Percentiles rank a stretch among this genome's conserved stretches.
These are phyloP conservation scores for Disparrhopalites patrizii DNA, from an alignment of 2,888 invertebrate genomes.

Conservation along the genomic window DNA sequence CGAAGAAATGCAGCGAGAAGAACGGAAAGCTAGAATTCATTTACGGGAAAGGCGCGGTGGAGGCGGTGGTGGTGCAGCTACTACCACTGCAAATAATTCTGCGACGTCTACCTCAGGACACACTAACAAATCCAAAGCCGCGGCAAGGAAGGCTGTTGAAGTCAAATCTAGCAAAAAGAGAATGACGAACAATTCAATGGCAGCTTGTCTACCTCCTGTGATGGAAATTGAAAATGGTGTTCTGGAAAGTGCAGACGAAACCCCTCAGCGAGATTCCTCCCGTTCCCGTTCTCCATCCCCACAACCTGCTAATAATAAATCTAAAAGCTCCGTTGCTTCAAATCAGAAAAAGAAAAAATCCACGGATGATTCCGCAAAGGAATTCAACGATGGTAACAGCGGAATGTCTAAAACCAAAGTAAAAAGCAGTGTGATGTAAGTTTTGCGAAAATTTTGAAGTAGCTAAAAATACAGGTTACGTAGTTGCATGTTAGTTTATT, in stretches of 20 bases:
- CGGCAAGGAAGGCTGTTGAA: conserved; percentile 49
- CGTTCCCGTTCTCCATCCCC: conserved; percentile 28
- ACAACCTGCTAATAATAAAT: conserved; percentile 27
- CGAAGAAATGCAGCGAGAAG: conserved; percentile 45
- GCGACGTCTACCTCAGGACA: conserved; percentile 52
- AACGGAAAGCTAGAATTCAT: conserved; percentile 42
- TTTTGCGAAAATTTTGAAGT: conserved; percentile 7
- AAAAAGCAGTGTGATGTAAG: conserved; percentile 48
- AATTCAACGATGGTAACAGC: conserved; percentile 17
- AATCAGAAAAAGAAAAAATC: conserved; percentile 26
- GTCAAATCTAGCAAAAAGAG: conserved; percentile 55
- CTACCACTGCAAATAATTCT: conserved; percentile 5
- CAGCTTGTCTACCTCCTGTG: conserved; percentile 39
- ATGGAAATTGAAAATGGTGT: conserved; percentile 54
- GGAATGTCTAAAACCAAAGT: conserved; percentile 48
- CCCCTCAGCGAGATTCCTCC: conserved; percentile 23
- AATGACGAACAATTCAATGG: conserved; percentile 47
- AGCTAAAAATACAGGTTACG: no score
- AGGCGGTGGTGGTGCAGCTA: conserved; percentile 19
- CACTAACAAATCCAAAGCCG: conserved; percentile 57
- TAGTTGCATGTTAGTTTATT: no score
- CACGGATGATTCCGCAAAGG: conserved; percentile 9
- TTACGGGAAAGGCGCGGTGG: conserved; percentile 43
- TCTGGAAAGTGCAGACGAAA: conserved; percentile 8
- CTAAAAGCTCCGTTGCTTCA: conserved; percentile 4